Percentiles rank a stretch among this genome's conserved stretches.
Evolutionary conservation across 2,113 vertebrate species (phyloP).

Genomic region (Poicephalus meyeri): DNA sequence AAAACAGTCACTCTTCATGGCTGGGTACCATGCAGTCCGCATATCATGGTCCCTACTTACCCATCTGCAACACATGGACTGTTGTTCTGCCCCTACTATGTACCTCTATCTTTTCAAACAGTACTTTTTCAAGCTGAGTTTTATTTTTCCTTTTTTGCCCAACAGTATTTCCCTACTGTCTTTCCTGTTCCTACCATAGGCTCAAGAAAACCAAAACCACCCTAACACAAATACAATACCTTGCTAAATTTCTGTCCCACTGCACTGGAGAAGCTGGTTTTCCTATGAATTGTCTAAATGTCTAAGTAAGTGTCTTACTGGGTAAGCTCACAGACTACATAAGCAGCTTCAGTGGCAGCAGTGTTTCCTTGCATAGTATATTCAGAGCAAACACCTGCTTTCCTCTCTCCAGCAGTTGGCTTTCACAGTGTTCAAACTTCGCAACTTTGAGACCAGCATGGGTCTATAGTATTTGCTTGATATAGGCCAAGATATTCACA

Average conservation of each 20-base stretch:
- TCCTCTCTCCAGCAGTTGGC: not conserved
- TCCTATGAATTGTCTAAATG: not conserved
- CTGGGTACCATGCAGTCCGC: not conserved
- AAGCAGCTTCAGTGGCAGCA: not conserved
- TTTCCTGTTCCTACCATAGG: not conserved
- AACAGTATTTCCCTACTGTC: not conserved
- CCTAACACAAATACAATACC: not conserved
- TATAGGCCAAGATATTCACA: not conserved
- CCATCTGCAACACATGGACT: not conserved
- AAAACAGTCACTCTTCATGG: fast-evolving
- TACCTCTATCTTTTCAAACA: not conserved
- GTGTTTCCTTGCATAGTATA: not conserved
- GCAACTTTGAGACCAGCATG: not conserved
- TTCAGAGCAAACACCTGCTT: not conserved
- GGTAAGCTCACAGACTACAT: not conserved
- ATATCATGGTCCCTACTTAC: not conserved
- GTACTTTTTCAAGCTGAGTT: not conserved
- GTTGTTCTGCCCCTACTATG: not conserved
- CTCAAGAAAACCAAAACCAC: not conserved
- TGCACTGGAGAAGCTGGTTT: not conserved
- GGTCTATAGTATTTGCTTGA: not conserved
- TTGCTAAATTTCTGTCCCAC: not conserved
- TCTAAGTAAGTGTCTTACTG: not conserved
- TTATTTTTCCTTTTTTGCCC: not conserved
- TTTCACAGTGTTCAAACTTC: not conserved